Evolutionary conservation across 37 sponge, comb jelly and placozoan genomes (phyloP).

Genomic region (Geodia barretti): DNA sequence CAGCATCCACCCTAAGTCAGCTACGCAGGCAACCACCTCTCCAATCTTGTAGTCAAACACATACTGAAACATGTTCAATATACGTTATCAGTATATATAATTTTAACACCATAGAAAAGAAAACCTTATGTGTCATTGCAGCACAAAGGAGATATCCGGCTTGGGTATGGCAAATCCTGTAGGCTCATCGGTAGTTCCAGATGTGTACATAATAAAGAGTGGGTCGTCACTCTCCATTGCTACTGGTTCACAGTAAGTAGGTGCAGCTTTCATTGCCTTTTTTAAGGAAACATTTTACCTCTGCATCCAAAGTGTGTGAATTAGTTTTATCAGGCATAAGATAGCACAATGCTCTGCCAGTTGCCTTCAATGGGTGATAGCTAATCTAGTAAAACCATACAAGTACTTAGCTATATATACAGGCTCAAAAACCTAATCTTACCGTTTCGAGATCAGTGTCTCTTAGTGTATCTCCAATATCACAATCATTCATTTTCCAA

Average conservation of each 20-base stretch:
- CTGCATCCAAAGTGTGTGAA: too few relatives aligned
- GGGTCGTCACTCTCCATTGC: slow-evolving; percentile 70
- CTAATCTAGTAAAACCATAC: slow-evolving; percentile 18
- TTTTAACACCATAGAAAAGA: too few relatives aligned
- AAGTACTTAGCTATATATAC: too few relatives aligned
- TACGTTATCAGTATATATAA: too few relatives aligned
- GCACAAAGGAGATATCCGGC: slow-evolving; percentile 24
- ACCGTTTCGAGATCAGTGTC: slow-evolving; percentile 72
- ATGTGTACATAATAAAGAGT: slow-evolving; percentile 82
- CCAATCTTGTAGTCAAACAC: slow-evolving; percentile 86
- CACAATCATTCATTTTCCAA: slow-evolving; percentile 39
- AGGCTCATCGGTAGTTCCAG: background rate
- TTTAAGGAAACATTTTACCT: too few relatives aligned
- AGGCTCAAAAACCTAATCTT: too few relatives aligned
- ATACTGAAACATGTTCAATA: too few relatives aligned
- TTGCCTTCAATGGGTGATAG: background rate
- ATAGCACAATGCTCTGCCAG: too few relatives aligned
- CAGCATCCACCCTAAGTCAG: slow-evolving; percentile 95
- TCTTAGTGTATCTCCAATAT: background rate
- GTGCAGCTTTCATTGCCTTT: slow-evolving; percentile 60
- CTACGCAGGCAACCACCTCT: slow-evolving; percentile 86
- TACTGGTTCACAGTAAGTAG: slow-evolving; percentile 52
- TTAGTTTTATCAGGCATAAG: too few relatives aligned
- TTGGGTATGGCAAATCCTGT: slow-evolving; percentile 10
- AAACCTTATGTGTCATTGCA: slow-evolving; percentile 26